Evolutionary conservation across 2,888 invertebrate species (phyloP).

Genomic region (Yponomeuta malinellus): DNA sequence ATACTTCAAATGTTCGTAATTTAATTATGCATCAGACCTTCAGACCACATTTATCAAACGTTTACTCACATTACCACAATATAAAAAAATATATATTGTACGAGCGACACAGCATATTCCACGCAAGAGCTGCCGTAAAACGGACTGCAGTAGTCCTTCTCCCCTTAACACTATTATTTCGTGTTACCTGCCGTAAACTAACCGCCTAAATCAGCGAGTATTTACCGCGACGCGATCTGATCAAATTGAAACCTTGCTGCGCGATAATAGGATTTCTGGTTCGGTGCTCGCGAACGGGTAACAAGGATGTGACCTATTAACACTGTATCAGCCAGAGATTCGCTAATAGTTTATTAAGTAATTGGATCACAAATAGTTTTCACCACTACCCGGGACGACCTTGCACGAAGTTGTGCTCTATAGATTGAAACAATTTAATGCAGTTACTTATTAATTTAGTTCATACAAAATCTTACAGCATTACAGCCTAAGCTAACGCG

Average conservation of each 20-base stretch:
- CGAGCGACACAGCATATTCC: too few relatives aligned
- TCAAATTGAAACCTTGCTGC: conserved; percentile 1
- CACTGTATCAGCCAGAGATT: not conserved
- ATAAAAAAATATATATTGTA: too few relatives aligned
- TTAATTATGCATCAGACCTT: too few relatives aligned
- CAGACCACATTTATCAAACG: too few relatives aligned
- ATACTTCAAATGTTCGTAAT: too few relatives aligned
- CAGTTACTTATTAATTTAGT: too few relatives aligned
- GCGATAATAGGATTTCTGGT: not conserved
- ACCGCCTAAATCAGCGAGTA: not conserved
- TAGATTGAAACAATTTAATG: too few relatives aligned
- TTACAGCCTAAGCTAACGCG: too few relatives aligned
- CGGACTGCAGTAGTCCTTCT: not conserved
- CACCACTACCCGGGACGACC: not conserved
- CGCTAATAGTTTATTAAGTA: not conserved
- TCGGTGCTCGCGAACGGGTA: not conserved
- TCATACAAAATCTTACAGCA: too few relatives aligned
- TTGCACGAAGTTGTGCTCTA: too few relatives aligned
- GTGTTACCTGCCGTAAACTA: not conserved
- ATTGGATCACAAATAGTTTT: not conserved
- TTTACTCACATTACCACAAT: too few relatives aligned
- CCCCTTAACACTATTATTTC: not conserved
- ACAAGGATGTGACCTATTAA: not conserved
- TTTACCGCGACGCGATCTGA: not conserved
- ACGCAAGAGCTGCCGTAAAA: not conserved